A percentile compares a stretch with the other conserved stretches of the same genome.
phyloP scores from a whole-genome alignment of 2,888 invertebrate genomes.

The Diplolepis rosae region DNA sequence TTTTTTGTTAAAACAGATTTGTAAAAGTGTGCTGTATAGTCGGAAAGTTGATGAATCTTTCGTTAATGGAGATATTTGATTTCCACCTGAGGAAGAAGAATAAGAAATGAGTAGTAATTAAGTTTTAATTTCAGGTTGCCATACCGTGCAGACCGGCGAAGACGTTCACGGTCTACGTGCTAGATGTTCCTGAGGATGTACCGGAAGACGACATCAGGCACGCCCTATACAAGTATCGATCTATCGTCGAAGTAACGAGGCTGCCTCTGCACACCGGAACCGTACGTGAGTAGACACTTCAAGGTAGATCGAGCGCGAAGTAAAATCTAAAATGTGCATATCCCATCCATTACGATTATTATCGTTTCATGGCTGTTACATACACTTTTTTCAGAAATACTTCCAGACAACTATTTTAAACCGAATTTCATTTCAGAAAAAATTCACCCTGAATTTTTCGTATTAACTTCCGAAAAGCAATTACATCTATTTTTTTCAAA shows the following conservation, averaged over 20 bases:
- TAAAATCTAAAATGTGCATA: conserved; percentile 44
- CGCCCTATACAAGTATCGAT: conserved; percentile 85
- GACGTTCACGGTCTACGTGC: conserved; percentile 88
- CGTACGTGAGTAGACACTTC: conserved; percentile 62
- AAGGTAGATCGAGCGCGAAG: conserved; percentile 44
- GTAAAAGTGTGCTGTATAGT: too few relatives aligned
- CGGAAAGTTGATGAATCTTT: too few relatives aligned
- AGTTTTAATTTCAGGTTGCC: conserved; percentile 77
- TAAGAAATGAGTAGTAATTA: conserved; percentile 11
- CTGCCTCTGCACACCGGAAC: conserved; percentile 75
- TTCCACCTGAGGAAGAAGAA: background rate
- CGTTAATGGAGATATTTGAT: too few relatives aligned
- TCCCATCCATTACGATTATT: conserved; percentile 44
- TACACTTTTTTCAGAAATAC: background rate
- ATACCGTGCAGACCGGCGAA: conserved; percentile 91
- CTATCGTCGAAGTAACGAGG: conserved; percentile 87
- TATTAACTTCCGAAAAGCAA: too few relatives aligned
- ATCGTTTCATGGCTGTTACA: conserved; percentile 9
- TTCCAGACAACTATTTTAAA: too few relatives aligned
- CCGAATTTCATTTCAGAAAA: too few relatives aligned
- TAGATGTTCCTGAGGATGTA: conserved; percentile 88
- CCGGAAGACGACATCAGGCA: conserved; percentile 90
- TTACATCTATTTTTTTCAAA: too few relatives aligned
- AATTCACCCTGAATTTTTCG: too few relatives aligned
- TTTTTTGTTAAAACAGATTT: too few relatives aligned